Conservation (phyloP, 2,113 vertebrate genomes). For the Mugil cephalus region DNA sequence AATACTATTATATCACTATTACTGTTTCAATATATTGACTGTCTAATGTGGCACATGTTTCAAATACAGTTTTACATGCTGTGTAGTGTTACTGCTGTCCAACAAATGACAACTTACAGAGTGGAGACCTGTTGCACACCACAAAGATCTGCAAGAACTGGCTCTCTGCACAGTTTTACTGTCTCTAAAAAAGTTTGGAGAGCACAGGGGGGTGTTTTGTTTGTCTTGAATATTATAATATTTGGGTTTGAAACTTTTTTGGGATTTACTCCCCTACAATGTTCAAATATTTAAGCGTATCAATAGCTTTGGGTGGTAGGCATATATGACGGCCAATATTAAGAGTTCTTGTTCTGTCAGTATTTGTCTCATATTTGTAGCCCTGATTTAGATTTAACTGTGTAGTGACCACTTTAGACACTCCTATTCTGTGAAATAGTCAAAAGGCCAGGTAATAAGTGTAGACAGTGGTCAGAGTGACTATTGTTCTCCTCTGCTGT, state of each 20-base stretch:
- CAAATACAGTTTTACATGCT: background rate
- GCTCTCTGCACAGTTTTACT: background rate
- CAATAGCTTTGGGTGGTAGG: background rate
- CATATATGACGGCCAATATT: background rate
- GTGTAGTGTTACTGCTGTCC: background rate
- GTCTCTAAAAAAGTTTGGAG: background rate
- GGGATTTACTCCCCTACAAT: background rate
- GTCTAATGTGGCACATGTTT: background rate
- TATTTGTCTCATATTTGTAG: background rate
- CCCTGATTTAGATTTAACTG: background rate
- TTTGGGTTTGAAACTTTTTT: background rate
- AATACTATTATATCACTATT: background rate
- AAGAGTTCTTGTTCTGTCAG: background rate
- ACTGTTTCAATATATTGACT: too few relatives aligned
- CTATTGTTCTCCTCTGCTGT: background rate
- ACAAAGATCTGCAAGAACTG: background rate
- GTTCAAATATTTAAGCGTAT: background rate
- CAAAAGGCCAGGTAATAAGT: background rate
- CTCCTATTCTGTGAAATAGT: background rate
- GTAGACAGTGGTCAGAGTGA: slow-evolving; percentile 9
- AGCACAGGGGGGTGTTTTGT: background rate
- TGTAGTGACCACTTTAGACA: background rate
- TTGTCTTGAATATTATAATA: background rate
- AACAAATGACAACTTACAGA: background rate
- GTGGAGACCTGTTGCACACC: background rate